Conservation (phyloP, 2,797 vertebrate genomes). For the Sternotherus odoratus region DNA sequence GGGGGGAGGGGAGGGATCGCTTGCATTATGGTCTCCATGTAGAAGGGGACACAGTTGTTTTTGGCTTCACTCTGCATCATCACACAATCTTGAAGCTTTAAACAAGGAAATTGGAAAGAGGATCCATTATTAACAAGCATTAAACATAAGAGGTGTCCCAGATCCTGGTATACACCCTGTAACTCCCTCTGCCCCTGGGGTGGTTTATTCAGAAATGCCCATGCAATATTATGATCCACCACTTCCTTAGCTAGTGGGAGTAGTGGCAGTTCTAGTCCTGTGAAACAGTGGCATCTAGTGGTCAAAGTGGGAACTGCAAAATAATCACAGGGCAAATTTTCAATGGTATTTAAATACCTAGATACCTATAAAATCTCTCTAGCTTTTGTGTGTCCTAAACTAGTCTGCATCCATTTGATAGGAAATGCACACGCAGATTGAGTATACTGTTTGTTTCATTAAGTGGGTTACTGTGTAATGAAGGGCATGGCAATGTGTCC, state of each 20-base stretch:
- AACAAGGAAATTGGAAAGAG: slow-evolving; percentile 21
- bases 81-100: slow-evolving; percentile 50
- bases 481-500: neutral
- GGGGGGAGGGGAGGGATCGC: too few species aligned
- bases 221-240: neutral
- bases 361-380: neutral
- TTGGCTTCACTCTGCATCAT: slow-evolving; percentile 73
- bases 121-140: neutral
- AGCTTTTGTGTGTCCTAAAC: too few species aligned
- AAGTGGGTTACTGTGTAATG: neutral
- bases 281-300: neutral
- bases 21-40: slow-evolving; percentile 64
- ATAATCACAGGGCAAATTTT: neutral
- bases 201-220: neutral
- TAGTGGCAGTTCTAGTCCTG: neutral
- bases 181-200: too few species aligned
- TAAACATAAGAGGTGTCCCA: neutral
- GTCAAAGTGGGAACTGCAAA: neutral
- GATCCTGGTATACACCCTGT: too few species aligned
- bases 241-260: neutral
- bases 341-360: neutral
- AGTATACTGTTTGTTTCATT: too few species aligned
- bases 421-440: too few species aligned
- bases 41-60: slow-evolving; percentile 62
- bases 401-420: too few species aligned